phyloP scores from a whole-genome alignment of 1,140 invertebrate species.

The Drosophila malerkotliana region DNA sequence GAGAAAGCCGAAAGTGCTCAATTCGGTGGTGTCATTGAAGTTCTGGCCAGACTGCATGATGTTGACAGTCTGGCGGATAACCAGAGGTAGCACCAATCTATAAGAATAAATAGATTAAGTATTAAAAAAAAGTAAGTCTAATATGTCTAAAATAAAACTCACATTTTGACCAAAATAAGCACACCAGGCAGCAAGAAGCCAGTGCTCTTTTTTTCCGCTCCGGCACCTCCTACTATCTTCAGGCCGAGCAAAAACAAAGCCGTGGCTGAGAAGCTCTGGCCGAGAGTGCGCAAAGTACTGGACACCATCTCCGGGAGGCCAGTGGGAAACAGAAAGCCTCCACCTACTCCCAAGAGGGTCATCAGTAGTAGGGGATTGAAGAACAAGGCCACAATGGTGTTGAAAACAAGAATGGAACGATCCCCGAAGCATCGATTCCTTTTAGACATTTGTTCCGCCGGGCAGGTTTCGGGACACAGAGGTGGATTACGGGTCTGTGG shows the following conservation, averaged over 20 bases:
- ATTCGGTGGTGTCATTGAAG: slow-evolving; percentile 89
- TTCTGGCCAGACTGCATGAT: slow-evolving; percentile 88
- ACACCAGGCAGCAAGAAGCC: slow-evolving; percentile 90
- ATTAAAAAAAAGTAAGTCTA: not conserved
- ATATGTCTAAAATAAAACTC: slow-evolving; percentile 33
- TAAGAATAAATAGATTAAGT: not conserved
- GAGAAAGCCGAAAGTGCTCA: slow-evolving; percentile 96
- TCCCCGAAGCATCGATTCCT: slow-evolving; percentile 67
- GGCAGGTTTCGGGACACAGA: slow-evolving; percentile 73
- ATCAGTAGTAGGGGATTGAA: slow-evolving; percentile 96
- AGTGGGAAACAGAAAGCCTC: slow-evolving; percentile 93
- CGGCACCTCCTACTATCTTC: slow-evolving; percentile 95
- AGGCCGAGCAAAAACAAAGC: slow-evolving; percentile 96
- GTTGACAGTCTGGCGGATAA: slow-evolving; percentile 93
- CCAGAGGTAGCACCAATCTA: slow-evolving; percentile 93
- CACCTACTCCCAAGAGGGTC: slow-evolving; percentile 95
- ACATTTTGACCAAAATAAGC: slow-evolving; percentile 95
- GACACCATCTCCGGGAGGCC: slow-evolving; percentile 90
- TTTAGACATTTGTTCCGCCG: slow-evolving; percentile 73
- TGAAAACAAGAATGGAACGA: slow-evolving; percentile 82
- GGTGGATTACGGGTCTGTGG: slow-evolving; percentile 60
- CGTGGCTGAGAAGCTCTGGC: slow-evolving; percentile 94
- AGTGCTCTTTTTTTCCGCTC: slow-evolving; percentile 84
- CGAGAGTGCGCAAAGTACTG: slow-evolving; percentile 91
- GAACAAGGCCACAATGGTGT: slow-evolving; percentile 88